These are phyloP conservation scores for Nephotettix cincticeps DNA, from an alignment of 1,140 invertebrate genomes.

Conservation along the genomic window DNA sequence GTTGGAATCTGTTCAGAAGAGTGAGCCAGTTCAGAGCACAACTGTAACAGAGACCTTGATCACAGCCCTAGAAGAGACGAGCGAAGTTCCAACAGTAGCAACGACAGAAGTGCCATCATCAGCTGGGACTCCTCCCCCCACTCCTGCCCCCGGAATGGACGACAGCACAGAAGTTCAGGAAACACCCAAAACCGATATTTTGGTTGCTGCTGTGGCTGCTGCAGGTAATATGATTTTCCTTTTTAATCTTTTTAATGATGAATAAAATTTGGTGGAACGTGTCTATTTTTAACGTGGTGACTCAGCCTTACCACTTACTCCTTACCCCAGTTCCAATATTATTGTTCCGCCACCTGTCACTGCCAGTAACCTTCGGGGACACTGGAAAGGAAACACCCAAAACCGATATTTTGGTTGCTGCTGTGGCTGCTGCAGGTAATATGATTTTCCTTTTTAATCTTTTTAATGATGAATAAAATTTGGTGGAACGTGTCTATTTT, in stretches of 20 bases:
- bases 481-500: too few relatives aligned
- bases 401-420: slow-evolving; percentile 27
- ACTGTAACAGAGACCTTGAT: not conserved
- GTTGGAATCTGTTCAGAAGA: not conserved
- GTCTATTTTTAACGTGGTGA: too few relatives aligned
- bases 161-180: slow-evolving; percentile 10
- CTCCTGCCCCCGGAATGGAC: slow-evolving; percentile 31
- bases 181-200: slow-evolving; percentile 12
- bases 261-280: too few relatives aligned
- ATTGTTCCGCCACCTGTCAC: too few relatives aligned
- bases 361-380: too few relatives aligned
- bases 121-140: slow-evolving; percentile 28
- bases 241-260: too few relatives aligned
- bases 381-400: slow-evolving; percentile 9
- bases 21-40: slow-evolving; percentile 1
- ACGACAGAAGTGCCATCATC: slow-evolving; percentile 7
- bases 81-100: slow-evolving; percentile 1
- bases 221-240: too few relatives aligned
- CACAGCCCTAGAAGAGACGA: not conserved
- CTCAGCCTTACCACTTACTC: too few relatives aligned
- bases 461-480: too few relatives aligned
- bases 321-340: too few relatives aligned
- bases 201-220: slow-evolving; percentile 32
- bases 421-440: slow-evolving; percentile 33
- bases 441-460: too few relatives aligned